Conservation (phyloP, 2,888 invertebrate genomes). For the Macaria liturata region DNA sequence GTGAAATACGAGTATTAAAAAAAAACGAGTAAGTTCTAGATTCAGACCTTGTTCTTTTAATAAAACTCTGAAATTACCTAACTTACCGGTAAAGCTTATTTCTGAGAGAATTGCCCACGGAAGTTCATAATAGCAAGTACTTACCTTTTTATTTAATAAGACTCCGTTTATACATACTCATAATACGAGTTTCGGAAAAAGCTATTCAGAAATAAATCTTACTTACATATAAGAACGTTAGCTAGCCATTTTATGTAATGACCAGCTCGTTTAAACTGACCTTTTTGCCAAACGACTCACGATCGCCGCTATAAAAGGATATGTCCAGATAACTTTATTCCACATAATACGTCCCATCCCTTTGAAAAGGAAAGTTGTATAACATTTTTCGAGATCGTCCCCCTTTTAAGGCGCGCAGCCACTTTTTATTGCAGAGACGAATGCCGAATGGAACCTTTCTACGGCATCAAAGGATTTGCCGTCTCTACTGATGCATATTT, state of each 20-base stretch:
- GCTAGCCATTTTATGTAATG: slow-evolving; percentile 67
- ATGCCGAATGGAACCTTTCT: slow-evolving; percentile 51
- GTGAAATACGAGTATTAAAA: no score
- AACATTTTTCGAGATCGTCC: slow-evolving; percentile 71
- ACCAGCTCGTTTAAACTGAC: slow-evolving; percentile 61
- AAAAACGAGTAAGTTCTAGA: no score
- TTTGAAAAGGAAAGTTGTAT: slow-evolving; percentile 79
- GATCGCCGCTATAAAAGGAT: slow-evolving; percentile 74
- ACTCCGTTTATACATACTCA: neutral
- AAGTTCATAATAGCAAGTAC: neutral
- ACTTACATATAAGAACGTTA: slow-evolving; percentile 64
- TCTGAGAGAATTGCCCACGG: neutral
- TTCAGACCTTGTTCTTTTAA: no score
- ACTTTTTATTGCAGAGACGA: slow-evolving; percentile 69
- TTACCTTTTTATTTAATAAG: neutral
- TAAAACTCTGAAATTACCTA: no score
- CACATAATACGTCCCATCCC: slow-evolving; percentile 71
- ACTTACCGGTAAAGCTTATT: no score
- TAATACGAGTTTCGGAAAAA: slow-evolving; percentile 32
- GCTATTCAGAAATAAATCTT: slow-evolving; percentile 60
- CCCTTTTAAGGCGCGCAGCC: slow-evolving; percentile 65
- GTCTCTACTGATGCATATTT: slow-evolving; percentile 55
- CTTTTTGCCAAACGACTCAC: slow-evolving; percentile 66
- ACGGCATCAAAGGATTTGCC: slow-evolving; percentile 65
- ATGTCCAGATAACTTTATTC: slow-evolving; percentile 80